phyloP scores from a whole-genome alignment of 2,888 invertebrate species.

The Andrena minutula region DNA sequence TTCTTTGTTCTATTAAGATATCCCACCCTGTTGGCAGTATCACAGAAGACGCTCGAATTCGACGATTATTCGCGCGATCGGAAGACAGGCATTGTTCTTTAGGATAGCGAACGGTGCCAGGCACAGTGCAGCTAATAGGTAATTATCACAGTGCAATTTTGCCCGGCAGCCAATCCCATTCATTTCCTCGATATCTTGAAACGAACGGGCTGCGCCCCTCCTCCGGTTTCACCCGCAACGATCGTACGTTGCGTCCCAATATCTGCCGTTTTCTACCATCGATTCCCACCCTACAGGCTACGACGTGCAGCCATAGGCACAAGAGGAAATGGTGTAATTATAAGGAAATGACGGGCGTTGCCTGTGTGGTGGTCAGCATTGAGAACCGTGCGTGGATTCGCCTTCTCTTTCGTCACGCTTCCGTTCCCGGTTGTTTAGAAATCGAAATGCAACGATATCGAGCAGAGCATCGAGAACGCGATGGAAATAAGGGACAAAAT shows the following conservation, averaged over 20 bases:
- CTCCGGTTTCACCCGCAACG: conserved; percentile 57
- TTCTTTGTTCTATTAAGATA: background rate
- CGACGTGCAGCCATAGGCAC: conserved; percentile 70
- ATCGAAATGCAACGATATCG: conserved; percentile 48
- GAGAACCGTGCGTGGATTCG: conserved; percentile 69
- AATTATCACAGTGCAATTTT: conserved; percentile 81
- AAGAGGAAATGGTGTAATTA: conserved; percentile 83
- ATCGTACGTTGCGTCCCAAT: conserved; percentile 73
- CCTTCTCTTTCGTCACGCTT: conserved; percentile 49
- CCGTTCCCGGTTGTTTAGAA: conserved; percentile 38
- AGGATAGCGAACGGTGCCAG: conserved; percentile 60
- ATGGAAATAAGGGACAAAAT: background rate
- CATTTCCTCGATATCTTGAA: conserved; percentile 83
- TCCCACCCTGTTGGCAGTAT: background rate
- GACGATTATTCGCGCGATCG: conserved; percentile 43
- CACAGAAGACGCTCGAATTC: conserved; percentile 38
- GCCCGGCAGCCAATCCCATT: conserved; percentile 81
- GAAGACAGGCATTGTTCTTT: conserved; percentile 62
- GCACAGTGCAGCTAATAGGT: conserved; percentile 80
- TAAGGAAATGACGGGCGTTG: conserved; percentile 84
- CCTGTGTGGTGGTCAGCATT: conserved; percentile 80
- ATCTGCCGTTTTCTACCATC: conserved; percentile 80
- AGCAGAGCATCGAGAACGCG: background rate
- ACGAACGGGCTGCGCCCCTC: conserved; percentile 64
- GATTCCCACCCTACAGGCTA: conserved; percentile 74